phyloP scores from a whole-genome alignment of 2,797 vertebrate species.

The Argyrosomus regius region DNA sequence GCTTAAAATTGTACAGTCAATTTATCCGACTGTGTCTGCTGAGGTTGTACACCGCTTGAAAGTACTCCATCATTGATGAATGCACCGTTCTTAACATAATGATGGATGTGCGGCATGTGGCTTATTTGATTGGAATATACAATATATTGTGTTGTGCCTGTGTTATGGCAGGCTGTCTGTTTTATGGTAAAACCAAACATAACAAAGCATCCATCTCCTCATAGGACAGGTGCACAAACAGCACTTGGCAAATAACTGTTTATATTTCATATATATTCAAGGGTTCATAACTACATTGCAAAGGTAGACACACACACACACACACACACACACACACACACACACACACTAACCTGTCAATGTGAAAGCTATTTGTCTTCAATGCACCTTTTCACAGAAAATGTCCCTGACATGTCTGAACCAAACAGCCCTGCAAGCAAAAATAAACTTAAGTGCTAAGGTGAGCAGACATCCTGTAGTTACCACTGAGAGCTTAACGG shows the following conservation, averaged over 20 bases:
- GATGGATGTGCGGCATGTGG: slow-evolving; percentile 24
- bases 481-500: slow-evolving; percentile 65
- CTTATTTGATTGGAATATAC: slow-evolving; percentile 17
- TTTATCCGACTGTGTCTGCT: slow-evolving; percentile 42
- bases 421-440: slow-evolving; percentile 49
- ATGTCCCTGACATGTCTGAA: slow-evolving; percentile 23
- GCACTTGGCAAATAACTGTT: slow-evolving; percentile 8
- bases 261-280: slow-evolving; percentile 7
- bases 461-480: slow-evolving; percentile 63
- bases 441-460: slow-evolving; percentile 53
- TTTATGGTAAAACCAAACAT: slow-evolving; percentile 1
- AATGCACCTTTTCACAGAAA: slow-evolving; percentile 22
- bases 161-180: no score
- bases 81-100: slow-evolving; percentile 9
- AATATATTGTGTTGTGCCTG: not conserved
- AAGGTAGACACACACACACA: slow-evolving; percentile 1
- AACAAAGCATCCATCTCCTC: slow-evolving; percentile 8
- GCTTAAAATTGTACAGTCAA: slow-evolving; percentile 44
- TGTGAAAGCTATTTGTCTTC: slow-evolving; percentile 37
- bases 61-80: slow-evolving; percentile 22
- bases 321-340: slow-evolving; percentile 1
- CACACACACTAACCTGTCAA: slow-evolving; percentile 5
- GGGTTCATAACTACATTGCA: slow-evolving; percentile 12
- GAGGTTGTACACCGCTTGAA: slow-evolving; percentile 7
- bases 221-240: not conserved